phyloP scores from a whole-genome alignment of 2,797 vertebrate genomes.

The Chiroxiphia lanceolata region DNA sequence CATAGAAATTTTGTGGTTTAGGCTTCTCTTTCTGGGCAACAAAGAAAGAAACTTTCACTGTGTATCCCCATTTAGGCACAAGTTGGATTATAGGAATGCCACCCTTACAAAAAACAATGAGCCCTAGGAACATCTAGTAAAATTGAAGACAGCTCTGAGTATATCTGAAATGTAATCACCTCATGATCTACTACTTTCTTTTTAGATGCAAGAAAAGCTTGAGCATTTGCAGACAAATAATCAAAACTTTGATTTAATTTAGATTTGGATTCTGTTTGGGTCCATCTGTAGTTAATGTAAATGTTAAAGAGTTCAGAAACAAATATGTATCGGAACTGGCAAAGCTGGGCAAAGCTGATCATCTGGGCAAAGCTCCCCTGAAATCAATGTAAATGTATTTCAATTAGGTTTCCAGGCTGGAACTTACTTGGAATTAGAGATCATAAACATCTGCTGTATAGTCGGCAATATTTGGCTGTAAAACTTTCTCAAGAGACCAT shows the following conservation, averaged over 20 bases:
- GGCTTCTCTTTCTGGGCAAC: not conserved
- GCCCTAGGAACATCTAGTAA: not conserved
- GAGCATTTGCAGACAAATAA: not conserved
- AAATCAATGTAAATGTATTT: conserved; percentile 3
- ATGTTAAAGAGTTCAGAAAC: not conserved
- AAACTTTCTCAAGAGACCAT: not conserved
- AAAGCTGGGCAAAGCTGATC: not conserved
- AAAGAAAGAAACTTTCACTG: not conserved
- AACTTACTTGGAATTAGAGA: conserved; percentile 1
- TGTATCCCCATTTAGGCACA: not conserved
- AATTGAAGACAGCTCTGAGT: not conserved
- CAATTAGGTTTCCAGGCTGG: not conserved
- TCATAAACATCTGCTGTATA: not conserved
- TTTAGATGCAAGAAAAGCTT: not conserved
- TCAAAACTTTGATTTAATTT: not conserved
- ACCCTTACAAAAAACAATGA: not conserved
- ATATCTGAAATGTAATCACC: not conserved
- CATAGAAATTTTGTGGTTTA: not conserved
- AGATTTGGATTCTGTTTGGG: not conserved
- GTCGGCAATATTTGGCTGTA: not conserved
- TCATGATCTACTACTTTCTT: not conserved
- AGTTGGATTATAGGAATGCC: not conserved
- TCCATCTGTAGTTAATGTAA: conserved; percentile 19
- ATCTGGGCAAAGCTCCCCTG: not conserved
- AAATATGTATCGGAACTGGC: not conserved